Base-by-base conservation (phyloP, 2,797 vertebrate species). In the Chromobotia macracanthus region DNA sequence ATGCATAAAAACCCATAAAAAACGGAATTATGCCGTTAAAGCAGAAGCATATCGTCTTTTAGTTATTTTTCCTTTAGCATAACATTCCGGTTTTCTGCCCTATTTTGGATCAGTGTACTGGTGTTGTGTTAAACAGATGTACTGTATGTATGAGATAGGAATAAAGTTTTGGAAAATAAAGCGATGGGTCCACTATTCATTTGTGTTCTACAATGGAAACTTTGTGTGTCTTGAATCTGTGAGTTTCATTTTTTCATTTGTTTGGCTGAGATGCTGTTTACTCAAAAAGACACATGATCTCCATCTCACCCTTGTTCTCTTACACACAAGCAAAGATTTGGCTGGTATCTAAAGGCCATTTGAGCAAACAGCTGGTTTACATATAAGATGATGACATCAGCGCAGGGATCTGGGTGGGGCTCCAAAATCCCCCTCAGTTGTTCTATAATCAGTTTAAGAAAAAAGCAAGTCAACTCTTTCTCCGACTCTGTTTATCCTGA, bases 371-470 rank as follows among this genome's bases (percentile, higher is more conserved):
- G 90, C 90, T 91, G 92, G 89, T 90, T 90, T 89, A 58, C 71
- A 91, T 92, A 71, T 90, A 87, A 79, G 13, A 86, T 81, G 83
- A 89, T 93, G 90, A 92, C 89, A 89, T 94, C 90, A 92, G 86
- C 77, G 67, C 77, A 80, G 84, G 82, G 88, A 89, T 90, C 77
- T 78, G 90, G 90, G 90, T 86, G 90, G 81, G 85, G 87, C 83
- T 55, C 80, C 2, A 31, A 86, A 87, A 91, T 87, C 83, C 84
- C 88, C 87, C 80, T 55, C 89, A 91, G 88, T 84, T 90, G 88
- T 65, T 69, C 69, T 48, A 44, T 31, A 75, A 65, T 68, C 56
- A 63, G 10, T 56, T 67, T 58, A 68, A 48, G 11, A 68, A 38
- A 58, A 46, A 56, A 51, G 21, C 35, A 76, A 15, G 51, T 68